Conservation (phyloP, 2,113 vertebrate species). For the Lontra canadensis region DNA sequence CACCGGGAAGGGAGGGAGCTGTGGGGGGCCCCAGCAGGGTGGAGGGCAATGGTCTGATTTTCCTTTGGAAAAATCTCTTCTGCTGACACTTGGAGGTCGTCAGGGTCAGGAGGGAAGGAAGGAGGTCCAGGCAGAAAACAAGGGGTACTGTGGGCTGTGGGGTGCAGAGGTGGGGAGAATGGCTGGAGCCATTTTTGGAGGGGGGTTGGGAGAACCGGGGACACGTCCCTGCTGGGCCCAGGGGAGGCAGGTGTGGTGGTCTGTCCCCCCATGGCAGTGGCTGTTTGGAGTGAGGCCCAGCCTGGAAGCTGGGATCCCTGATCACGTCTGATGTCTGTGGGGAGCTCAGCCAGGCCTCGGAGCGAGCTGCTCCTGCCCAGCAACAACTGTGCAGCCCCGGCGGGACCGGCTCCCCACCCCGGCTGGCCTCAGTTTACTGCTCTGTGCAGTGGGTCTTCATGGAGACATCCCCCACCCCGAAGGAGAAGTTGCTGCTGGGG, state of each 20-base stretch:
- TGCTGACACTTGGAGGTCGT: not conserved
- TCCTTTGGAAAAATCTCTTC: not conserved
- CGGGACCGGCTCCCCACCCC: no score
- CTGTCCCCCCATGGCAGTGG: not conserved
- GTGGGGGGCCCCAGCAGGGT: not conserved
- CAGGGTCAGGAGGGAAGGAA: not conserved
- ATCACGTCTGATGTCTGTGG: rapidly evolving
- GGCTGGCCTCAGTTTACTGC: not conserved
- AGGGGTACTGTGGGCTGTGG: not conserved
- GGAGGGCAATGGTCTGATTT: no score
- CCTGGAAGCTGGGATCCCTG: not conserved
- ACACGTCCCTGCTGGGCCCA: not conserved
- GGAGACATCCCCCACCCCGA: not conserved
- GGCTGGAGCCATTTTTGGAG: no score
- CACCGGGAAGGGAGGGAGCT: no score
- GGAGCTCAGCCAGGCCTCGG: not conserved
- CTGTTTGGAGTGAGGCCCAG: not conserved
- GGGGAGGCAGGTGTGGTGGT: no score
- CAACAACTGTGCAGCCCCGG: not conserved
- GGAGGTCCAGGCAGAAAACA: not conserved
- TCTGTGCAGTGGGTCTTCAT: not conserved
- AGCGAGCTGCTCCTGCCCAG: not conserved
- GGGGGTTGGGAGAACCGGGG: not conserved
- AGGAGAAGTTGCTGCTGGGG: not conserved
- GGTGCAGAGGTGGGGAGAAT: not conserved